These are phyloP conservation scores for Delia radicum DNA, from an alignment of 1,140 invertebrate species.

Conservation along the genomic window DNA sequence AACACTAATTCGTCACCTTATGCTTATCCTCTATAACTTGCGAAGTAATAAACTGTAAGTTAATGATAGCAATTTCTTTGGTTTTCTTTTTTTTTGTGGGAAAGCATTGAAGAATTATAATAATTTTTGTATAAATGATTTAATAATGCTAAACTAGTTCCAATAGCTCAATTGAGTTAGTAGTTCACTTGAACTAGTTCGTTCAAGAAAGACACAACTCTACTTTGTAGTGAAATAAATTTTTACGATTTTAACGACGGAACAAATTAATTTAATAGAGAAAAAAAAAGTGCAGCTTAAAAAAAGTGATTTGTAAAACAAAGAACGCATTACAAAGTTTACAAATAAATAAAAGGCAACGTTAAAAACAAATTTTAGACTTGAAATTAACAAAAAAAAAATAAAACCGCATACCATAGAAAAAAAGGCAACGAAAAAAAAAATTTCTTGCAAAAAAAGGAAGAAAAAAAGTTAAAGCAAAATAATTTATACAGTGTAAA, in stretches of 20 bases:
- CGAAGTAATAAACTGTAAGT: no score
- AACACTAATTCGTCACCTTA: no score
- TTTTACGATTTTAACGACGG: constrained; percentile 4
- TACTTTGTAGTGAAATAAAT: neutral
- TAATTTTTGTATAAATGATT: no score
- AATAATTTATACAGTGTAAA: no score
- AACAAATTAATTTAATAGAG: neutral
- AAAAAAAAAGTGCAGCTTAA: neutral
- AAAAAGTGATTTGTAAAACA: neutral
- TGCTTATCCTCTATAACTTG: no score
- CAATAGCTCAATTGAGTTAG: no score
- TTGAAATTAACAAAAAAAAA: neutral
- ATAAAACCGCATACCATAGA: neutral
- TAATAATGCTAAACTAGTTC: no score
- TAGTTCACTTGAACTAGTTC: no score
- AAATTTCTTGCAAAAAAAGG: constrained; percentile 4
- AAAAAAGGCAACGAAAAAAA: constrained; percentile 10
- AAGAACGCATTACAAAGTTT: neutral
- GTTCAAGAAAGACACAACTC: no score
- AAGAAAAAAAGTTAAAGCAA: neutral
- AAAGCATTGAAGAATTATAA: no score
- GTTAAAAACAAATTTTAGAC: neutral
- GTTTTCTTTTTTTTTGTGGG: no score
- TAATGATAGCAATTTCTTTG: no score
- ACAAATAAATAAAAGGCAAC: neutral